Evolutionary conservation across 2,888 invertebrate genomes (phyloP), one percentile per base, ranked within the genome.

Genomic region (Odontomyia ornata): DNA sequence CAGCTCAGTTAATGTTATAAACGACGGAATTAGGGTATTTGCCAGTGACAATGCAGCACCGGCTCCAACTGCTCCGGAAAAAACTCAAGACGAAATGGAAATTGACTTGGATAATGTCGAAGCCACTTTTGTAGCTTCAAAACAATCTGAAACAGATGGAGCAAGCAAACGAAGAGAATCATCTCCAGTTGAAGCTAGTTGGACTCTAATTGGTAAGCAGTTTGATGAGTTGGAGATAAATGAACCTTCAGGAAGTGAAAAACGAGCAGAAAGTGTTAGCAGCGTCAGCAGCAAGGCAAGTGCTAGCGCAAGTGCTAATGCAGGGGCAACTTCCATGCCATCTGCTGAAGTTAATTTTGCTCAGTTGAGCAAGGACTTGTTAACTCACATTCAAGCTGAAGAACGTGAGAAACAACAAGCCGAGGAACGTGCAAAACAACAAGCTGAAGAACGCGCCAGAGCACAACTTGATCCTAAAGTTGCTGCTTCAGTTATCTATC

Each of bases 131-230:
- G 23, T 21, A 30, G 25, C 69, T 25, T 18, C 69, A n/a, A 30
- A 25, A 21, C 56, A 36, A 43, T 1, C 62, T 9, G 30, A 36
- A 46, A 11, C 60, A 1, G 60, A 43, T 28, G 77, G 47, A 28
- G 64, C 46, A 1, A 75, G 27, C 28, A 18, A 46, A 30, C 36
- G 60, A 56, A 46, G 64, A 15, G 75, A 23, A 27, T 75, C 64
- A 23, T 21, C 52, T n/a, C 52, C 65, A 27, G 18, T 36, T 13
- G 84, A 77, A 43, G 23, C 56, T 82, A 52, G 80, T 57, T 85
- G 86, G 85, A 84, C 85, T 69, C 80, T 86, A 77, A 82, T 85
- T 79, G 85, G 84, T 23, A 82, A 82, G 9, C 76, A 52, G n/a
- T 46, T 64, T 15, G 78, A 75, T 15, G 78, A 11, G 78, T 46